Base-by-base conservation (phyloP, 2,113 vertebrate genomes). In the Malurus cyaneus region DNA sequence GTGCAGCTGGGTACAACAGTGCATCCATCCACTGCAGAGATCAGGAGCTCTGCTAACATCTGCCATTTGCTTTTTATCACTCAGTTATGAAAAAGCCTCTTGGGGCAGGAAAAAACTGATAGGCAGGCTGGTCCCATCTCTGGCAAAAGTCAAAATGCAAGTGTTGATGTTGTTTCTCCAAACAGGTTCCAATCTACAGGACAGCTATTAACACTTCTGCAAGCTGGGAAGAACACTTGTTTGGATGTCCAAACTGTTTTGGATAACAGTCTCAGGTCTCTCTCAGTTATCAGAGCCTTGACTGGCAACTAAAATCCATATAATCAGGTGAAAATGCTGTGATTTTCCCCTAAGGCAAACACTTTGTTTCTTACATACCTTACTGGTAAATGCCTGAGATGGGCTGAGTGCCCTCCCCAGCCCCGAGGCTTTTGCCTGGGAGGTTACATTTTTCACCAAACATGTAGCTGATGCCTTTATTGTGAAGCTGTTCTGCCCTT, bases 221-320 rank as follows among this genome's bases (percentile, higher is more conserved):
- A 80, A 59, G 29, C 62, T 72, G 50, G 44, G 50, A 87, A 80
- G 59, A 83, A 69, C 6, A 11, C 54, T 89, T 74, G 24, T 47
- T 86, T 39, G 77, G n/a, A 49, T 72, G 56, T 74, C 57, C 24
- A 56, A 47, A 46, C 57, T 78, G 44, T 24, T 88, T 79, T 49
- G 80, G 44, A 78, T 21, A 52, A 42, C 66, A 73, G 57, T 24
- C 78, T 79, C 76, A 56, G 34, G 28, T 41, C 13, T 72, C 36
- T 80, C 64, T 84, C 64, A 44, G 59, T 47, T 73, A 36, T 53
- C 59, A 86, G 17, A 80, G 25, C 29, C 47, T 73, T 79, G 60
- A 86, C 41, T 93, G 76, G 71, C 90, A 95, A 72, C 79, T 53
- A 53, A 86, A 94, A 87, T 54, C 67, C 32, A 49, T 86, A 46